Conservation (phyloP, 2,113 vertebrate genomes). For the Dasyornis broadbenti region DNA sequence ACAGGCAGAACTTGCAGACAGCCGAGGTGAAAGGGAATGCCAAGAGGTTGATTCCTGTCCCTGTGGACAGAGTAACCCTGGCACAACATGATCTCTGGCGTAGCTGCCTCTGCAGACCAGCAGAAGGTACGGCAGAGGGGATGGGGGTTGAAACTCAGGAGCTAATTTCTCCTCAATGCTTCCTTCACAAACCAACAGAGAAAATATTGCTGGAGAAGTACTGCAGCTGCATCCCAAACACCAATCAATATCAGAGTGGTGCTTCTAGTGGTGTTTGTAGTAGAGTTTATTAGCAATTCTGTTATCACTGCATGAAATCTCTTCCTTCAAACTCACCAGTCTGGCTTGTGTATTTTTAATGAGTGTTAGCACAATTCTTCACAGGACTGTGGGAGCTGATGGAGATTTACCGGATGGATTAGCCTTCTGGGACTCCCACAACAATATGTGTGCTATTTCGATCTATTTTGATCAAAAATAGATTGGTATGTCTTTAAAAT, state of each 20-base stretch:
- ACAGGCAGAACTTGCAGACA: neutral
- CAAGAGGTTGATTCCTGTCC: neutral
- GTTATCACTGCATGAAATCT: neutral
- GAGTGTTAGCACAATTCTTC: neutral
- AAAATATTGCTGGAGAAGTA: neutral
- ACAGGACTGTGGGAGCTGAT: neutral
- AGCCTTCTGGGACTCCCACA: constrained; percentile 27
- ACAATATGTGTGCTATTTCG: neutral
- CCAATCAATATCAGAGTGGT: neutral
- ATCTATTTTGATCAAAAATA: constrained; percentile 15
- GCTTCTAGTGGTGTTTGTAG: neutral
- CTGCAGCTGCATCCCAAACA: neutral
- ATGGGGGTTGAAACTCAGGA: neutral
- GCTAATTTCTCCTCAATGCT: neutral
- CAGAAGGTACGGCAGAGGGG: neutral
- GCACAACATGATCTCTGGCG: neutral
- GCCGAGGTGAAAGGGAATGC: neutral
- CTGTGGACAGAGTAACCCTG: neutral
- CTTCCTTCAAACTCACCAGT: neutral
- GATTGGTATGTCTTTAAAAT: neutral
- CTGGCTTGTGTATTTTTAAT: constrained; percentile 38
- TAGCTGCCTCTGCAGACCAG: neutral
- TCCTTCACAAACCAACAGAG: neutral
- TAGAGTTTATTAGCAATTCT: neutral
- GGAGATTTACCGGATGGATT: constrained; percentile 3